Evolutionary conservation across 2,888 invertebrate species (phyloP).

Genomic region (Cephus nigrinus): DNA sequence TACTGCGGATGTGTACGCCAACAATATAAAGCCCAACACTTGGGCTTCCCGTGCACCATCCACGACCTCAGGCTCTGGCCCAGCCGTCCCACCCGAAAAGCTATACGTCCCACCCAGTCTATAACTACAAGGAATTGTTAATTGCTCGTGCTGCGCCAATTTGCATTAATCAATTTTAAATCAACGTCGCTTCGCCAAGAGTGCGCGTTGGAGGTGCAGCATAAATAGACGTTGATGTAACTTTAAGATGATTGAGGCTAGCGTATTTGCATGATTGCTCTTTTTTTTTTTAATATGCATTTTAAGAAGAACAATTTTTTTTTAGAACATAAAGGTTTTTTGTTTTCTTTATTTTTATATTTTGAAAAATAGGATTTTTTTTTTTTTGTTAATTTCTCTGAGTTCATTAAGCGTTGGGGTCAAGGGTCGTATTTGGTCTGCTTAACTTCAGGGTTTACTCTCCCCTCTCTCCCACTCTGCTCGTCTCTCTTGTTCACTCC

Average conservation of each 20-base stretch:
- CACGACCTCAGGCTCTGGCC: neutral
- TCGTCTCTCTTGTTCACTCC: too few relatives aligned
- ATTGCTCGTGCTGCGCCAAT: conserved; percentile 65
- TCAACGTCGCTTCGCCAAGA: conserved; percentile 50
- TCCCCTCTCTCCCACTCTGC: too few relatives aligned
- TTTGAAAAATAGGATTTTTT: too few relatives aligned
- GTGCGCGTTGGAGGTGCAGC: conserved; percentile 20
- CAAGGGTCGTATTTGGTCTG: too few relatives aligned
- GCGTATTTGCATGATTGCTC: neutral
- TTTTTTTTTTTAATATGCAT: neutral
- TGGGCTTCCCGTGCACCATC: neutral
- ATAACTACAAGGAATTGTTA: conserved; percentile 63
- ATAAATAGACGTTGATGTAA: neutral
- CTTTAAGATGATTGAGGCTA: neutral
- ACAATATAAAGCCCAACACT: neutral
- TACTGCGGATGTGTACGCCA: neutral
- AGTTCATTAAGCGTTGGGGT: too few relatives aligned
- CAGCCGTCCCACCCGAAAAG: conserved; percentile 39
- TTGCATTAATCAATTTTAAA: conserved; percentile 66
- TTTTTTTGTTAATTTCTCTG: too few relatives aligned
- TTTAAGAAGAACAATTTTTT: neutral
- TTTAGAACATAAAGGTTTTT: too few relatives aligned
- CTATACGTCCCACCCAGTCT: conserved; percentile 49
- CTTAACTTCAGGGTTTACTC: too few relatives aligned
- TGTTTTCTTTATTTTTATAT: too few relatives aligned